phyloP scores from a whole-genome alignment of 2,888 invertebrate species.

The Yponomeuta plumbellus region DNA sequence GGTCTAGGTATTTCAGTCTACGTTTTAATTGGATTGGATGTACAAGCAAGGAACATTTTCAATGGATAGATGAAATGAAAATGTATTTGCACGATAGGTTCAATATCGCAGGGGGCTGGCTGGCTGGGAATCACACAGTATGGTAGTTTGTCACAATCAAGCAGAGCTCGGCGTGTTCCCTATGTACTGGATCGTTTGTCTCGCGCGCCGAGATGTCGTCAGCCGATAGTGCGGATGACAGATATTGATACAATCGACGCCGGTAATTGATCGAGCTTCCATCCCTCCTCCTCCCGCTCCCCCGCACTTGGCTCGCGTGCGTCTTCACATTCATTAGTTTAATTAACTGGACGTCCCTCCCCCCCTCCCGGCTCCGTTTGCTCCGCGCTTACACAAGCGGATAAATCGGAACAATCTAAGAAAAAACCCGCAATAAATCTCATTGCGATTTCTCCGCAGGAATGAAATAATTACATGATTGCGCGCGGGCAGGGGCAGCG shows the following conservation, averaged over 20 bases:
- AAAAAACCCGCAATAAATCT: constrained; percentile 47
- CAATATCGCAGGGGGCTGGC: too few species aligned
- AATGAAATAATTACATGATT: constrained; percentile 55
- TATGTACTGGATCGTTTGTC: background rate
- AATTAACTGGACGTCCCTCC: background rate
- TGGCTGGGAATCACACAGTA: too few species aligned
- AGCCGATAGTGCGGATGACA: background rate
- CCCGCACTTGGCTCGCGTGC: constrained; percentile 8
- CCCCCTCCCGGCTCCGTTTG: background rate
- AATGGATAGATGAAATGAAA: background rate
- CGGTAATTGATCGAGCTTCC: background rate
- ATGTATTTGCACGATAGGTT: too few species aligned
- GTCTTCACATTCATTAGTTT: background rate
- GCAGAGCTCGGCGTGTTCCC: background rate
- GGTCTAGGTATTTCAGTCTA: background rate
- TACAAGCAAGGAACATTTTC: background rate
- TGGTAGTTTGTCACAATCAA: too few species aligned
- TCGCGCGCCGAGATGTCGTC: background rate
- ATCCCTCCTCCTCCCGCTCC: background rate
- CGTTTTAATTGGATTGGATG: background rate
- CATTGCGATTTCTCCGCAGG: constrained; percentile 44
- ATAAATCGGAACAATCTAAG: constrained; percentile 29
- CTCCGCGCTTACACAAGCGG: background rate
- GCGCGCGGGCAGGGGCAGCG: constrained; percentile 18
- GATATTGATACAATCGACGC: background rate